These are phyloP conservation scores for Acrocephalus kingi DNA, from an alignment of 2,113 vertebrate genomes.

Conservation along the genomic window DNA sequence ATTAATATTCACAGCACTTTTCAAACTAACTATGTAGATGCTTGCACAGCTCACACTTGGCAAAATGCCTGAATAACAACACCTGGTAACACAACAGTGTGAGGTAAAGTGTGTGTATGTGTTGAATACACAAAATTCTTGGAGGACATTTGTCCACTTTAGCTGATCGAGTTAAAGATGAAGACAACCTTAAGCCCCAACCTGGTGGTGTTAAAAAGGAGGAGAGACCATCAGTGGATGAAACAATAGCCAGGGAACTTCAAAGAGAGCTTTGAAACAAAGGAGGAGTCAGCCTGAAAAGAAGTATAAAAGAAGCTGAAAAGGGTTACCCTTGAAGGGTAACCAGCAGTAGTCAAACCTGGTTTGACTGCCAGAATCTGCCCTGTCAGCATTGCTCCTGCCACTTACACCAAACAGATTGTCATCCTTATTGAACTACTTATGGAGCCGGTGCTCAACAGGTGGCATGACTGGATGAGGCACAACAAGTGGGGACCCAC, in stretches of 20 bases:
- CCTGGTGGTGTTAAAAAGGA: not conserved
- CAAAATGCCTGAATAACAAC: not conserved
- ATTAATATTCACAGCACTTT: not conserved
- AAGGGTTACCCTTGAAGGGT: not conserved
- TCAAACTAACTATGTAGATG: not conserved
- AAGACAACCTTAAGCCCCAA: not conserved
- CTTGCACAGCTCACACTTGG: not conserved
- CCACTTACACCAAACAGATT: not conserved
- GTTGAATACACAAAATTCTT: not conserved
- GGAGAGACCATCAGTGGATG: not conserved
- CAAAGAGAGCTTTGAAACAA: not conserved
- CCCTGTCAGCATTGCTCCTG: not conserved
- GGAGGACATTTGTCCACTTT: not conserved
- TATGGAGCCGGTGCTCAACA: not conserved
- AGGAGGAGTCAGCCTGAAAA: not conserved
- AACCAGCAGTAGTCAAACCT: not conserved
- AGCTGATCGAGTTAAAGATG: not conserved
- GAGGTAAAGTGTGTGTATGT: not conserved
- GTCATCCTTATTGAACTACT: not conserved
- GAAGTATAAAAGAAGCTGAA: not conserved
- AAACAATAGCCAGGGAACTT: not conserved
- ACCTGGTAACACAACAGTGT: not conserved
- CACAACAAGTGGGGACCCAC: not conserved
- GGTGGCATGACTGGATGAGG: rapidly evolving
- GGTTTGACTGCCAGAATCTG: not conserved